Evolutionary conservation across 2,113 vertebrate species (phyloP), one percentile per base, ranked within the genome.

Genomic region (Numenius arquata): DNA sequence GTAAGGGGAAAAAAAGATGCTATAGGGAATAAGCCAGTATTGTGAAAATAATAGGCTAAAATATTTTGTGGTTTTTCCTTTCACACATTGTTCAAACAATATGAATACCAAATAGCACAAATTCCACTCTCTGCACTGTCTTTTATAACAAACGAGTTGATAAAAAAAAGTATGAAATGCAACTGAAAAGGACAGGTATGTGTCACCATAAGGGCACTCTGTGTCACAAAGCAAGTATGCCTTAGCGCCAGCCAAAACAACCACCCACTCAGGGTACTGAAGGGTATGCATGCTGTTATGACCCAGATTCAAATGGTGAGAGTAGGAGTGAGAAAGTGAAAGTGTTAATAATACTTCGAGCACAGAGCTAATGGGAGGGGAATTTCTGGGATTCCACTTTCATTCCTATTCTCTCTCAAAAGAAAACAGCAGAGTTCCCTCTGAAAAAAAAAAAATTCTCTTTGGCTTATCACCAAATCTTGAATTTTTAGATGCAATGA

Each of bases 341-440:
- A 97, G 97, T 96, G 97, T 96, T 96, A 96, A 97, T 70, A 96
- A 85, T 97, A 95, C 85, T 92, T 96, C 93, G 95, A 96, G 61
- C 88, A 82, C 67, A 89, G 89, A 95, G 40, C 75, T 94, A 87
- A 95, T 62, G 83, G 71, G 95, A 97, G 67, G 90, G 91, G 48
- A 82, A 92, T 75, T 88, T 80, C 82, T 95, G 88, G 89, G 92
- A 94, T 88, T 93, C 75, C 90, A 90, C 61, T 88, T 91, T 89
- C 67, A n/a, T 67, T 96, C 68, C 61, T 68, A 5, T 74, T 74
- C 34, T 81, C 30, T 88, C 21, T 89, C 40, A 62, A 79, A 94
- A 88, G 50, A 76, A 89, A 86, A 71, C 14, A 40, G 30, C 2
- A 19, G 52, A 50, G 8, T 70, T 94, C 48, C 29, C 66, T 85